phyloP scores from a whole-genome alignment of 2,113 vertebrate genomes.

The Microtus pennsylvanicus region DNA sequence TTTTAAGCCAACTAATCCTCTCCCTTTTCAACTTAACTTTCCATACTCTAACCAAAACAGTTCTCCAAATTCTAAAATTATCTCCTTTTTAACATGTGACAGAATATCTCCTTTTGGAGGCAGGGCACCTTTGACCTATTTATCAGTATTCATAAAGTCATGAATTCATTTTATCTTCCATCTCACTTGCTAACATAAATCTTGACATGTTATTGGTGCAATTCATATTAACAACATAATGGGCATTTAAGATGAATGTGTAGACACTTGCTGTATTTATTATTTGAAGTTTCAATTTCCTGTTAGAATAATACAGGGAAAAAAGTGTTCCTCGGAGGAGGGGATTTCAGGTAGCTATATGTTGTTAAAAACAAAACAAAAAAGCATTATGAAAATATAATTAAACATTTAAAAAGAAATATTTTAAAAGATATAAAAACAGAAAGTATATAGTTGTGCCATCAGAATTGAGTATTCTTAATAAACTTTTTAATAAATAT shows the following conservation, averaged over 20 bases:
- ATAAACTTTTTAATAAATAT: neutral
- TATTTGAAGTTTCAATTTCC: slow-evolving; percentile 34
- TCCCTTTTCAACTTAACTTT: neutral
- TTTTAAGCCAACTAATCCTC: neutral
- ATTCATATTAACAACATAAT: slow-evolving; percentile 32
- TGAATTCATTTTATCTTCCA: slow-evolving; percentile 41
- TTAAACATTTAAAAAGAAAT: neutral
- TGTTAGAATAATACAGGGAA: neutral
- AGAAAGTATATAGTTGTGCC: neutral
- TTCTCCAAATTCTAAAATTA: slow-evolving; percentile 34
- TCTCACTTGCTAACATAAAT: slow-evolving; percentile 25
- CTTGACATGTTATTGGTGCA: neutral
- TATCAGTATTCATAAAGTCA: slow-evolving; percentile 1
- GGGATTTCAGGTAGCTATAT: neutral
- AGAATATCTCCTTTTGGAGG: slow-evolving; percentile 32
- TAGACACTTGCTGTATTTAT: neutral
- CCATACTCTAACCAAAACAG: neutral
- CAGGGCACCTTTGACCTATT: slow-evolving; percentile 17
- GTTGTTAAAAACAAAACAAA: slow-evolving; percentile 13
- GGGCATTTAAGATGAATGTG: slow-evolving; percentile 6
- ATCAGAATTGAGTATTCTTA: neutral
- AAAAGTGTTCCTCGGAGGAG: neutral
- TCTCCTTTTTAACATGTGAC: neutral
- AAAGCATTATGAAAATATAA: neutral
- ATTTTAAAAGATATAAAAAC: neutral